phyloP scores from a whole-genome alignment of 1,140 invertebrate species.

The Leptonema lineaticorne region DNA sequence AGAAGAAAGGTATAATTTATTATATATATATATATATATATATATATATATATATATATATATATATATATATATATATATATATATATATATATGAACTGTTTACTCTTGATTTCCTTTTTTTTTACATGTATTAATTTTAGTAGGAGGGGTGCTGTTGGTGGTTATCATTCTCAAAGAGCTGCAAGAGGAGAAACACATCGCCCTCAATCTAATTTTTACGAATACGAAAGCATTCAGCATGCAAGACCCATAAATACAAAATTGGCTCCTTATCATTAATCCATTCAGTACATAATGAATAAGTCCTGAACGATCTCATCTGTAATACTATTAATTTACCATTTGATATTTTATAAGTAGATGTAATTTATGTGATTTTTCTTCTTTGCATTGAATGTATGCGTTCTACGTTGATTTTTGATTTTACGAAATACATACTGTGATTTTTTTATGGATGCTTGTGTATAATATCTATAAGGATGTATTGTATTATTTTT shows the following conservation, averaged over 20 bases:
- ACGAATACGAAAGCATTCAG: slow-evolving; percentile 79
- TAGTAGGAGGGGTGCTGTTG: slow-evolving; percentile 60
- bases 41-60: slow-evolving; percentile 12
- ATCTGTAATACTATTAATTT: slow-evolving; percentile 11
- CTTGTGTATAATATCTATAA: no score
- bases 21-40: slow-evolving; percentile 15
- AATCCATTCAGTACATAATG: slow-evolving; percentile 9
- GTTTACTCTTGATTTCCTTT: no score
- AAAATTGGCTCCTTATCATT: slow-evolving; percentile 39
- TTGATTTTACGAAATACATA: not conserved
- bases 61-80: slow-evolving; percentile 14
- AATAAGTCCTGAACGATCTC: slow-evolving; percentile 21
- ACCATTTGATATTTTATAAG: slow-evolving; percentile 6
- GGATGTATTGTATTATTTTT: no score
- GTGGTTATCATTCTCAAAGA: slow-evolving; percentile 76
- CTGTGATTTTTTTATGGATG: slow-evolving; percentile 10
- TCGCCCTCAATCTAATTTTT: slow-evolving; percentile 77
- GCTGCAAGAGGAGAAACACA: slow-evolving; percentile 64
- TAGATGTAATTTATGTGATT: not conserved
- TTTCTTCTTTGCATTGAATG: not conserved
- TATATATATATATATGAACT: slow-evolving; percentile 17
- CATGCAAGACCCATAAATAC: slow-evolving; percentile 48
- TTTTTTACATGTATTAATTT: not conserved
- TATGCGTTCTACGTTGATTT: not conserved
- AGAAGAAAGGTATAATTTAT: slow-evolving; percentile 67